phyloP scores from a whole-genome alignment of 2,888 invertebrate genomes.

The Microctonus hyperodae region DNA sequence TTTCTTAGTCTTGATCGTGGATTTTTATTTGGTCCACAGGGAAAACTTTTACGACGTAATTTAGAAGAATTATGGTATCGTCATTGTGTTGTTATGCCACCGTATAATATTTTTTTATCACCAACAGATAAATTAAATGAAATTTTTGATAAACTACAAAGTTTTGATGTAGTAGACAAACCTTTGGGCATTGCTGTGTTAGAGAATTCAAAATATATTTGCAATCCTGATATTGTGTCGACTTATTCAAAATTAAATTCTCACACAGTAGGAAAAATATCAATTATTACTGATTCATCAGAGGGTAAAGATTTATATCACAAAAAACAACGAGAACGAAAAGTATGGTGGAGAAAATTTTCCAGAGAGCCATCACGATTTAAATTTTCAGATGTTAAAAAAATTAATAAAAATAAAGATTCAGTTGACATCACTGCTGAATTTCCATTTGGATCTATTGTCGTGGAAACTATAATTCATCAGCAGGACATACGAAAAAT shows the following conservation, averaged over 20 bases:
- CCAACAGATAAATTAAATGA: conserved; percentile 41
- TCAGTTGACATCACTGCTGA: conserved; percentile 72
- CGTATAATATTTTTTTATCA: conserved; percentile 64
- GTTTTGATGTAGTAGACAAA: conserved; percentile 36
- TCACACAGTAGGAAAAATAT: conserved; percentile 49
- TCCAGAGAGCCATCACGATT: conserved; percentile 72
- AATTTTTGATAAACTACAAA: conserved; percentile 41
- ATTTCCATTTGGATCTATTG: conserved; percentile 70
- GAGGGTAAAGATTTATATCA: conserved; percentile 72
- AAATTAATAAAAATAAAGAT: conserved; percentile 55
- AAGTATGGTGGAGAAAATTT: conserved; percentile 86
- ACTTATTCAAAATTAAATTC: conserved; percentile 25
- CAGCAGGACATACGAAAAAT: conserved; percentile 47
- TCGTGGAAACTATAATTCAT: conserved; percentile 70
- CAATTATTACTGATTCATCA: conserved; percentile 51
- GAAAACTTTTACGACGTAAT: conserved; percentile 66
- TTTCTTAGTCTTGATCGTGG: conserved; percentile 50
- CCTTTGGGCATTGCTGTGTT: conserved; percentile 54
- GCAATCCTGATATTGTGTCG: conserved; percentile 45
- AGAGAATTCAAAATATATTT: conserved; percentile 44
- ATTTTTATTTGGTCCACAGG: conserved; percentile 63
- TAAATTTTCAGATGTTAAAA: conserved; percentile 68
- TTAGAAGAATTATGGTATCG: conserved; percentile 68
- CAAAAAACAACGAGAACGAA: conserved; percentile 78
- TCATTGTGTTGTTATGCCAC: conserved; percentile 64